A percentile compares a stretch with the other conserved stretches of the same genome.
These are phyloP conservation scores for Danio tinwini DNA, from an alignment of 2,797 vertebrate species.

Conservation along the genomic window DNA sequence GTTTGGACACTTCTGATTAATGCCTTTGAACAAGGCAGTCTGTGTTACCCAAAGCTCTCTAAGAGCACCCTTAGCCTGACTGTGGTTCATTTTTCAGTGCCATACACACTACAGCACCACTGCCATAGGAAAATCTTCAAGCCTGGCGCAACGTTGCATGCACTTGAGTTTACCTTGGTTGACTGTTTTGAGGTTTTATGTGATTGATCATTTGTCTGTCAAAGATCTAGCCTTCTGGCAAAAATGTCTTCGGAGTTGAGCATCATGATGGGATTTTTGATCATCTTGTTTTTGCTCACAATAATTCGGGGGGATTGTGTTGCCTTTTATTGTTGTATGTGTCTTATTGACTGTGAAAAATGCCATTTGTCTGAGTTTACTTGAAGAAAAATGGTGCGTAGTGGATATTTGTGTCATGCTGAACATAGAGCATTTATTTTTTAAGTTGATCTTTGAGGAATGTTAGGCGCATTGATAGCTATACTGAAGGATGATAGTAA, in stretches of 20 bases:
- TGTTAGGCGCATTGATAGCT: slow-evolving; percentile 66
- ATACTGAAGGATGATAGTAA: slow-evolving; percentile 55
- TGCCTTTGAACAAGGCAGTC: slow-evolving; percentile 54
- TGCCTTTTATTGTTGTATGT: slow-evolving; percentile 64
- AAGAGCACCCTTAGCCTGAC: slow-evolving; percentile 28
- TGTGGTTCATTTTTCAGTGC: slow-evolving; percentile 54
- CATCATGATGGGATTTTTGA: neutral
- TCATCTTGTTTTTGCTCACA: slow-evolving; percentile 25
- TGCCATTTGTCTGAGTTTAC: slow-evolving; percentile 63
- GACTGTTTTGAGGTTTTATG: slow-evolving; percentile 26
- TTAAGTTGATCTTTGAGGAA: slow-evolving; percentile 56
- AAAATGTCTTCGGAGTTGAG: slow-evolving; percentile 38
- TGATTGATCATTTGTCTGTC: neutral
- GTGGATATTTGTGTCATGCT: slow-evolving; percentile 71
- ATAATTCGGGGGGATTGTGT: slow-evolving; percentile 34
- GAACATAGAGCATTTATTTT: slow-evolving; percentile 63
- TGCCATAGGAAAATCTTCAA: slow-evolving; percentile 47
- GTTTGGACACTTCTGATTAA: slow-evolving; percentile 32
- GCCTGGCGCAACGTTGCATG: slow-evolving; percentile 49
- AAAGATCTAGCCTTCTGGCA: slow-evolving; percentile 34
- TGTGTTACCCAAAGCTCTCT: slow-evolving; percentile 35
- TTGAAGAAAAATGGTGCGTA: slow-evolving; percentile 67
- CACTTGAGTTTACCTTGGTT: slow-evolving; percentile 27
- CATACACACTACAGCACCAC: slow-evolving; percentile 53
- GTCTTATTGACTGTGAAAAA: slow-evolving; percentile 72